Evolutionary conservation across 2,888 invertebrate species (phyloP), one percentile per base, ranked within the genome.

Genomic region (Megaustenia siamemsis): DNA sequence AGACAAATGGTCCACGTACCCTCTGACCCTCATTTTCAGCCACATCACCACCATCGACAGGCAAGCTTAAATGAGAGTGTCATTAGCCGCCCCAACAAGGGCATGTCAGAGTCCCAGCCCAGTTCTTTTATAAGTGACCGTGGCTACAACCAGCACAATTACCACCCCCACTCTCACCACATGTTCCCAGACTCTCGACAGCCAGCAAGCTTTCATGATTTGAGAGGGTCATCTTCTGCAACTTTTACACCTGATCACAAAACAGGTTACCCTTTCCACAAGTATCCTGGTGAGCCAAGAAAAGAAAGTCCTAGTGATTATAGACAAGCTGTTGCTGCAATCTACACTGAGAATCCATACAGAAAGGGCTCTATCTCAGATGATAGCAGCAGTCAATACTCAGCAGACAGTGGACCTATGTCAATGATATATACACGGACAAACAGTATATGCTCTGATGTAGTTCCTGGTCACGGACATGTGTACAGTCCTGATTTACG

Each of bases 401-500:
- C 82, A 0, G 68, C 56, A 35, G 88, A 88, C 53, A 86, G 86
- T 32, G 86, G 84, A 45, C 87, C 87, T 24, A 78, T 86, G 21
- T 86, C 88, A 6, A 21, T 83, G 63, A 79, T 85, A 32, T 88
- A 87, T 43, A 87, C 86, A 49, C 76, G 87, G n/a, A 81, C 89
- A 45, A 87, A 87, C 71, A 87, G 75, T 80, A 82, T 43, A 84
- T 86, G 35, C 81, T 84, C 40, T 43, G 86, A 45, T 75, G 56
- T 28, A 40, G n/a, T 12, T 40, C 77, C 68, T 15, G 85, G 83
- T 32, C 86, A 86, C 71, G 89, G 88, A n/a, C 84, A 87, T 56
- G 63, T 87, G n/a, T 79, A 71, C 43, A 90, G 89, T 82, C 89
- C 89, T 3, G 87, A 84, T 56, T 85, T 83, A 63, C 88, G 83